Evolutionary conservation across 2,113 vertebrate genomes (phyloP), one percentile per base, ranked within the genome.

Genomic region (Beaufortia kweichowensis): DNA sequence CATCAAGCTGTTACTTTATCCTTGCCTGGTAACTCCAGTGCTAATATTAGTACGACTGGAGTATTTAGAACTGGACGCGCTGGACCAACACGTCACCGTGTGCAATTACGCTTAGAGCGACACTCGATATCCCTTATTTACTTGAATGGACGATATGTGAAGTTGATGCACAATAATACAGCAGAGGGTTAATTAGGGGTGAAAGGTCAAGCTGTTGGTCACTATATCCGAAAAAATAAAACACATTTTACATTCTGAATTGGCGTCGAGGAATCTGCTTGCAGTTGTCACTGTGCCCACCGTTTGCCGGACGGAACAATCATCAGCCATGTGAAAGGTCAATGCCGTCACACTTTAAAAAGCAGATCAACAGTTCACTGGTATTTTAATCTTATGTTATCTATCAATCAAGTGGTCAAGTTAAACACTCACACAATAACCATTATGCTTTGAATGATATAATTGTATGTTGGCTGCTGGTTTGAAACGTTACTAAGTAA

Each of bases 161-260:
- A 94, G 93, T 94, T 93, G 94, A 73, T 90, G 90, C 90, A 94
- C 91, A 94, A 94, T 93, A 93, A 92, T 90, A 93, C 92, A 93
- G 92, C 88, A 92, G 93, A 87, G 90, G 91, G 91, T 91, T 94
- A 94, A 94, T 94, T 95, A 93, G 93, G 90, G 90, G 90, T 4
- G 35, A 57, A 33, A 56, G 62, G 62, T 3, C 82, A 88, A 90
- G 88, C 88, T 12, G 91, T 92, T 93, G 92, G 91, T 94, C 92
- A 94, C 82, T 84, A 87, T 91, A 85, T 85, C 87, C 90, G 87
- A 90, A 93, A 91, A 89, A 91, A 23, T 72, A 87, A 89, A 85
- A 86, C 91, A 88, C 91, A 92, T 91, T 91, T 86, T 92, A 88
- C 88, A 94, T 93, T 94, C 94, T 93, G 94, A 93, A 90, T 91